A percentile compares a stretch with the other conserved stretches of the same genome.
These are phyloP conservation scores for Pitta sordida DNA, from an alignment of 2,113 vertebrate species.

Conservation along the genomic window DNA sequence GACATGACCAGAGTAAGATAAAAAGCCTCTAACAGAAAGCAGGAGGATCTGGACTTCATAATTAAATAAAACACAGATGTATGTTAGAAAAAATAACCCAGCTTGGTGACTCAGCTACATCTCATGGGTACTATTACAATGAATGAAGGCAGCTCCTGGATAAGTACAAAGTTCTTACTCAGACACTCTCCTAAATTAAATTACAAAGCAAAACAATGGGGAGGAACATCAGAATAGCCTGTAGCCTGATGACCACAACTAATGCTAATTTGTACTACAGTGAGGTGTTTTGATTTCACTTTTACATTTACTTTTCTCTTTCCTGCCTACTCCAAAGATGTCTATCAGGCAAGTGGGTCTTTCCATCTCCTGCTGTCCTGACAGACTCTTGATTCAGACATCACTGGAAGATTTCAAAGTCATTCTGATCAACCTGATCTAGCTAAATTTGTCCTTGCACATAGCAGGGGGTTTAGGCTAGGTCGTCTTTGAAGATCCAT, in stretches of 20 bases:
- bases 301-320: neutral
- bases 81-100: slow-evolving; percentile 21
- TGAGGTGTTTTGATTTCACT: neutral
- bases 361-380: neutral
- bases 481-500: neutral
- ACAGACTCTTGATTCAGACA: fast-evolving
- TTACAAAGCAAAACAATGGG: slow-evolving; percentile 1
- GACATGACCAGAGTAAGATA: slow-evolving; percentile 42
- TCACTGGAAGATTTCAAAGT: neutral
- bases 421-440: neutral
- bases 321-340: neutral
- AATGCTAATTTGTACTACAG: neutral
- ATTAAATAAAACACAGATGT: slow-evolving; percentile 59
- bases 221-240: neutral
- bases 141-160: slow-evolving; percentile 30
- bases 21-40: slow-evolving; percentile 56
- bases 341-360: neutral
- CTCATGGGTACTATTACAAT: slow-evolving; percentile 9
- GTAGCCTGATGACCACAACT: neutral
- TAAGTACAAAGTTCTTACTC: slow-evolving; percentile 16
- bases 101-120: slow-evolving; percentile 53
- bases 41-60: slow-evolving; percentile 59
- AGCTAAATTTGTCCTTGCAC: neutral
- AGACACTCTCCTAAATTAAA: slow-evolving; percentile 38
- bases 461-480: neutral